Evolutionary conservation across 2,113 vertebrate species (phyloP), one percentile per base, ranked within the genome.

Genomic region (Sinosuthora webbiana): DNA sequence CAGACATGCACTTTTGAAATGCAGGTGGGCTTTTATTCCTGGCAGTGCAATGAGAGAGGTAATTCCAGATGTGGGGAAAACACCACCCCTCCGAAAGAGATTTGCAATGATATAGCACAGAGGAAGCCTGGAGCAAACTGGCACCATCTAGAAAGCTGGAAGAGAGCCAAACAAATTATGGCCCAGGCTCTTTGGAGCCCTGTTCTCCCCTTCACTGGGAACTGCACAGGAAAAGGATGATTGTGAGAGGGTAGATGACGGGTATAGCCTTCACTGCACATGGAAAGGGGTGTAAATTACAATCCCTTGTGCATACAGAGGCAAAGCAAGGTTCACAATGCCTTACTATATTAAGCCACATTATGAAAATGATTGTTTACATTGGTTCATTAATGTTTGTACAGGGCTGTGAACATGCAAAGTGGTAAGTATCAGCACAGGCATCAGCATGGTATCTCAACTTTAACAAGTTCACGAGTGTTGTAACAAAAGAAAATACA

Each of bases 341-440:
- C 44, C 50, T 60, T 65, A 87, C 41, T 91, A 73, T 83, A 80
- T 69, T 87, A 91, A 94, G 59, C 37, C 35, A 47, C 27, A 33
- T 93, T 79, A 95, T 69, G 63, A 89, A 95, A 96, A 91, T 89
- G 28, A 85, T 67, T 92, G 81, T 87, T 96, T 93, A 83, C 59
- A 49, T 65, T 91, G 82, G 59, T 87, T 83, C 91, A 30, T 62
- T 83, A 79, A 57, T 73, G 37, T 82, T 89, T 87, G 41, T 57
- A 69, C 77, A 85, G 62, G 83, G 42, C 53, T 89, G 53, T 33
- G 84, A 95, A 87, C 45, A 76, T 10, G 44, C 37, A 57, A 82
- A 89, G 57, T 53, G 49, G 7, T 47, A 63, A 83, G 35, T 78
- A 90, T 78, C 76, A 95, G 73, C 73, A 49, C 37, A 71, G 56